Evolutionary conservation across 2,113 vertebrate genomes (phyloP), one percentile per base, ranked within the genome.

Genomic region (Stomatorhinus ivindoensis): DNA sequence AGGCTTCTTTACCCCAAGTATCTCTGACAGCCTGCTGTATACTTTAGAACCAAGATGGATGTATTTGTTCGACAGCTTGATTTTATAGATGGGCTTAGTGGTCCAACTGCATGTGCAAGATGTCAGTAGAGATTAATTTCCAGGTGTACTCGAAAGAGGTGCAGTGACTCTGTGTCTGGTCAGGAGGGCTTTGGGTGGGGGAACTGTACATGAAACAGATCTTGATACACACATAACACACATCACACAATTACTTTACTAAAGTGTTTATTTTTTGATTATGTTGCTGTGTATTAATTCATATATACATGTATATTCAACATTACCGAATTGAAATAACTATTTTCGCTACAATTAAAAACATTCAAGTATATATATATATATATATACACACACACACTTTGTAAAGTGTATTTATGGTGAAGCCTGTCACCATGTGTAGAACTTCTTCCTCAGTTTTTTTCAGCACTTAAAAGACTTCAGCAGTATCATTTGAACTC

Each of bases 211-310:
- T 44, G 4, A 44, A 82, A 82, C 39, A 82, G 31, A 82, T 82
- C 2, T 82, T 82, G 42, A 44, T 44, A 82, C 11, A 35, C n/a
- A 27, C 19, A 42, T 82, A 82, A 39, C 19, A 44, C 15, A 82
- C 94, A 93, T 90, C 90, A 94, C 92, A 94, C 91, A 92, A 91
- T 94, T 92, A 94, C 91, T 94, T 94, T 91, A 90, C 91, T 91
- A 94, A 94, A 95, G 95, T 98, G 98, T 97, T 99, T 98, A 98
- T 94, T 95, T 91, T 93, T 42, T 95, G 95, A 94, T 96, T 97
- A 94, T 94, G 91, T 93, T 93, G 95, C 95, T 96, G 94, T 94
- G 94, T 90, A 91, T 24, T 95, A 95, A 92, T 93, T 47, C 89
- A 90, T 92, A 93, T 94, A 93, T 95, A 94, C 93, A 93, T 95